Conservation (phyloP, 1,140 invertebrate species). For the Aphis craccivora region DNA sequence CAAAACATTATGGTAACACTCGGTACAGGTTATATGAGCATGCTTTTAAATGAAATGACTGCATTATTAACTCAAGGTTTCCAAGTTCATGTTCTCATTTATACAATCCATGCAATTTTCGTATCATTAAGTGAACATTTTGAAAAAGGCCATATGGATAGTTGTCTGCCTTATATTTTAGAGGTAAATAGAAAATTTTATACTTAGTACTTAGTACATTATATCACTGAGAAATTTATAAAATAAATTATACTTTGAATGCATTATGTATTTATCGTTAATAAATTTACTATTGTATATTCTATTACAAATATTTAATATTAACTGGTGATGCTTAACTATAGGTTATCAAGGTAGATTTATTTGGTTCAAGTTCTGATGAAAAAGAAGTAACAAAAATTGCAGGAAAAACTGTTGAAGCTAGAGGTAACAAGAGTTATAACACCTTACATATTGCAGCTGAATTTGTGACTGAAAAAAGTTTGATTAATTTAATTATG, state of each 20-base stretch:
- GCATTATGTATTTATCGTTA: neutral
- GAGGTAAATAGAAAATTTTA: slow-evolving; percentile 69
- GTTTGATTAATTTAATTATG: slow-evolving; percentile 77
- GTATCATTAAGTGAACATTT: slow-evolving; percentile 73
- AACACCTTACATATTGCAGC: slow-evolving; percentile 85
- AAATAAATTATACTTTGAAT: neutral
- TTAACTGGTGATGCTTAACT: slow-evolving; percentile 55
- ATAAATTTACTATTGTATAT: neutral
- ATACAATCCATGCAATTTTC: slow-evolving; percentile 85
- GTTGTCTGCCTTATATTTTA: slow-evolving; percentile 79
- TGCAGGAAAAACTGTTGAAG: slow-evolving; percentile 79
- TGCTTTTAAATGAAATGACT: slow-evolving; percentile 82
- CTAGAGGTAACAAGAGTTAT: slow-evolving; percentile 84
- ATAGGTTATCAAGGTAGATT: slow-evolving; percentile 81
- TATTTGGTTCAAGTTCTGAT: slow-evolving; percentile 86
- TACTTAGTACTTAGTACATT: neutral
- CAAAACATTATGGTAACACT: slow-evolving; percentile 87
- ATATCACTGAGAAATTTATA: neutral
- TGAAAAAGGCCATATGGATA: slow-evolving; percentile 77
- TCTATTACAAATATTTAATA: neutral
- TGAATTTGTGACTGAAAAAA: slow-evolving; percentile 78
- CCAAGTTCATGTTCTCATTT: slow-evolving; percentile 91
- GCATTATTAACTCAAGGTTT: slow-evolving; percentile 85
- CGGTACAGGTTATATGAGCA: slow-evolving; percentile 81
- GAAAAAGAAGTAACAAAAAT: slow-evolving; percentile 92